A percentile compares a stretch with the other conserved stretches of the same genome.
Evolutionary conservation across 2,113 vertebrate genomes (phyloP).

Genomic region (Larimichthys polyactis): DNA sequence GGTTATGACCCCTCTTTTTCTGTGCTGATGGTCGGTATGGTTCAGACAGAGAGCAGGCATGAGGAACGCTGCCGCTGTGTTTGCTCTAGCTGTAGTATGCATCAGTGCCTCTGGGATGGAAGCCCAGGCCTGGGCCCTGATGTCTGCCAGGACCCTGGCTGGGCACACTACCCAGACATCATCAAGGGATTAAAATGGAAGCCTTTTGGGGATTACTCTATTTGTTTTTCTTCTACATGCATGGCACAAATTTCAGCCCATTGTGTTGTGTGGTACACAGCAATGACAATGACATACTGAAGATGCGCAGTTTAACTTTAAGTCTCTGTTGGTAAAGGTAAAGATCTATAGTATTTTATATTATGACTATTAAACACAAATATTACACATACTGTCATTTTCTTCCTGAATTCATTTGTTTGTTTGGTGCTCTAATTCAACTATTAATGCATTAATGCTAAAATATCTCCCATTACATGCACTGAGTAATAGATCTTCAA

Average conservation of each 20-base stretch:
- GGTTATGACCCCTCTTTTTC: slow-evolving; percentile 11
- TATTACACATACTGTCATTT: background rate
- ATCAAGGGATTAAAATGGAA: slow-evolving; percentile 76
- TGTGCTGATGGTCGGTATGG: slow-evolving; percentile 3
- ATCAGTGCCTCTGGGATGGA: slow-evolving; percentile 71
- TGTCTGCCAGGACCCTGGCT: slow-evolving; percentile 70
- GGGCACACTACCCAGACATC: slow-evolving; percentile 71
- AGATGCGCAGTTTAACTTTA: slow-evolving; percentile 8
- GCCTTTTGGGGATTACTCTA: slow-evolving; percentile 67
- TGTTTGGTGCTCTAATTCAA: background rate
- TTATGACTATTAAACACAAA: background rate
- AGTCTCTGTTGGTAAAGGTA: background rate
- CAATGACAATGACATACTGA: background rate
- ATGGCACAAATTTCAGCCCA: slow-evolving; percentile 46
- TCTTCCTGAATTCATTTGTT: background rate
- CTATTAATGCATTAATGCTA: background rate
- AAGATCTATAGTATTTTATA: background rate
- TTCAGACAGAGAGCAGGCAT: slow-evolving; percentile 59
- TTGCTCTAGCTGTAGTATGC: slow-evolving; percentile 74
- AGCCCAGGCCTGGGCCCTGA: slow-evolving; percentile 64
- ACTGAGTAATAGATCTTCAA: background rate
- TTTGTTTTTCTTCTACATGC: slow-evolving; percentile 61
- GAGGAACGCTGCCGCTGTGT: slow-evolving; percentile 59
- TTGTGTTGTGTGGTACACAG: slow-evolving; percentile 14
- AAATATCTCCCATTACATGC: background rate